A percentile compares a stretch with the other conserved stretches of the same genome.
These are phyloP conservation scores for Azemiops feae DNA, from an alignment of 2,113 vertebrate species.

Conservation along the genomic window DNA sequence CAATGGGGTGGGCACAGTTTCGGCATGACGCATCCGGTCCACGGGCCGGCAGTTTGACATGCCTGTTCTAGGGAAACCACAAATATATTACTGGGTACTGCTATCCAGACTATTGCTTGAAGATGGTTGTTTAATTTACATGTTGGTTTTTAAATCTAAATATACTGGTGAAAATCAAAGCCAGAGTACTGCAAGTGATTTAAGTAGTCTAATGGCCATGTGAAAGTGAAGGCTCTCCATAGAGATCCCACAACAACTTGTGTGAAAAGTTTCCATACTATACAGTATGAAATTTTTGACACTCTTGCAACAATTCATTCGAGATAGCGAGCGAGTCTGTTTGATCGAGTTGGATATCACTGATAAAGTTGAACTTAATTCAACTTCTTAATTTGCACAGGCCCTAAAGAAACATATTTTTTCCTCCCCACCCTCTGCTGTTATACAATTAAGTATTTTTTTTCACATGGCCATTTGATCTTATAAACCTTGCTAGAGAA, in stretches of 20 bases:
- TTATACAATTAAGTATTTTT: background rate
- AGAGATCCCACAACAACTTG: background rate
- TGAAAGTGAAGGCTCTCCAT: background rate
- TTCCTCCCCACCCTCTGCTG: background rate
- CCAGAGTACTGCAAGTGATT: background rate
- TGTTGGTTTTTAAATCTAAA: background rate
- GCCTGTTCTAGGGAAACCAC: background rate
- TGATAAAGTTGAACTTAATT: background rate
- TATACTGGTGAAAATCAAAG: background rate
- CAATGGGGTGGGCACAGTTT: too few species aligned
- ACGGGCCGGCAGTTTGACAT: too few species aligned
- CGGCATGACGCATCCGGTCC: too few species aligned
- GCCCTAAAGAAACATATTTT: background rate
- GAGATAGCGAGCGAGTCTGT: background rate
- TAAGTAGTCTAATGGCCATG: background rate
- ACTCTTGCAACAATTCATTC: background rate
- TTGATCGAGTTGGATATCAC: background rate
- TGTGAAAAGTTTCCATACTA: background rate
- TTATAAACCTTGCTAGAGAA: background rate
- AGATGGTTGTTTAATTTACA: background rate
- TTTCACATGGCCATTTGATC: background rate
- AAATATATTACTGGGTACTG: background rate
- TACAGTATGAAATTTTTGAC: background rate
- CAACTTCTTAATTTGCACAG: background rate
- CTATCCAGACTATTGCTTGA: background rate